Percentiles rank a stretch among this genome's conserved stretches.
phyloP scores from a whole-genome alignment of 2,113 vertebrate species.

The Pseudorasbora parva region DNA sequence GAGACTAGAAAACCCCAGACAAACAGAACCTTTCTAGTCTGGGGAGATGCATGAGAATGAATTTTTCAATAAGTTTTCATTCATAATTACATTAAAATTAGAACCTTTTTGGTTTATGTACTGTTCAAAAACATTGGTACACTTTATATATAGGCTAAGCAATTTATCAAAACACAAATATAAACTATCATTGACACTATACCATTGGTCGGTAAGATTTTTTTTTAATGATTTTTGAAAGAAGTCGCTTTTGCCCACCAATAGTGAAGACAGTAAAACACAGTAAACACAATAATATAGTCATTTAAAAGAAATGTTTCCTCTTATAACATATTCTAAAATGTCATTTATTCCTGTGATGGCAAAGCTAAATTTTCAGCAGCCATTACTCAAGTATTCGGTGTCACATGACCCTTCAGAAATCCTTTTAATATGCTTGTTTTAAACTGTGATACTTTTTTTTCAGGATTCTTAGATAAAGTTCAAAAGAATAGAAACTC shows the following conservation, averaged over 20 bases:
- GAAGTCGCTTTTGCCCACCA: background rate
- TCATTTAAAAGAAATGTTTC: background rate
- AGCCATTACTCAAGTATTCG: background rate
- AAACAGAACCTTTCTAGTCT: background rate
- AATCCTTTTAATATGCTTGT: too few relatives aligned
- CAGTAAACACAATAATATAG: background rate
- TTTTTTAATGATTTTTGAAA: background rate
- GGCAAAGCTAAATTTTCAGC: background rate
- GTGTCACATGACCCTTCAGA: background rate
- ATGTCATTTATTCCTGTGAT: background rate
- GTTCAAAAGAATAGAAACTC: too few relatives aligned
- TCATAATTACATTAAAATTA: background rate
- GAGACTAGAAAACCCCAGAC: constrained; percentile 18
- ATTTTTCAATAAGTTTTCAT: background rate
- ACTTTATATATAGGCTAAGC: background rate
- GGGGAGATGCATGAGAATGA: background rate
- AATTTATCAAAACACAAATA: constrained; percentile 6
- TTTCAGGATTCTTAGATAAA: too few relatives aligned
- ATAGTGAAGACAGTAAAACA: background rate
- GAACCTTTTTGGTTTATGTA: background rate
- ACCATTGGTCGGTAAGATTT: background rate
- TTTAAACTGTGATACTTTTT: too few relatives aligned
- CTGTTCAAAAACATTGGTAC: background rate
- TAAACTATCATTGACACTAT: too few relatives aligned
- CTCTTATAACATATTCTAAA: background rate